Conservation (phyloP, 2,797 vertebrate species). For the Novumbra hubbsi region DNA sequence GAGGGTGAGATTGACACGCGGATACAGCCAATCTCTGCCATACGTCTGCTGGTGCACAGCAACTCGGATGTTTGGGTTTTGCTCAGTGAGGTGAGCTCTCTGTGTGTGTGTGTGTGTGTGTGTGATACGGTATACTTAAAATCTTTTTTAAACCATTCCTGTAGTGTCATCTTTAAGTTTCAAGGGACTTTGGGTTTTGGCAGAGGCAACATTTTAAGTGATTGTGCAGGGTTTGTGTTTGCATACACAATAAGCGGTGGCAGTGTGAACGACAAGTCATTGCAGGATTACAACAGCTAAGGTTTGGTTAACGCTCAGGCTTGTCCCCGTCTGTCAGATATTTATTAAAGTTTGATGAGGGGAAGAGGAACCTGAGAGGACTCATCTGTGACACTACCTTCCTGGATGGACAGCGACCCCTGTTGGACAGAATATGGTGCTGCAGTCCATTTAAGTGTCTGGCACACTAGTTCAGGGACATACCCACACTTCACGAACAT, state of each 20-base stretch:
- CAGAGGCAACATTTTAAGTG: too few relatives aligned
- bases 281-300: background rate
- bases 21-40: conserved; percentile 1
- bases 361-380: background rate
- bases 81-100: conserved; percentile 9
- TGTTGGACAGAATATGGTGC: background rate
- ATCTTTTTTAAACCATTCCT: background rate
- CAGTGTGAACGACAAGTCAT: background rate
- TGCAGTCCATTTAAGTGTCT: too few relatives aligned
- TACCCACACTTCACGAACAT: background rate
- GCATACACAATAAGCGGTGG: background rate
- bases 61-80: conserved; percentile 10
- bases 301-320: conserved; percentile 10
- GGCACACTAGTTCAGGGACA: too few relatives aligned
- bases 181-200: too few relatives aligned
- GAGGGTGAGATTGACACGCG: background rate
- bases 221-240: background rate
- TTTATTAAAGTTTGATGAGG: conserved; percentile 14
- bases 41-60: conserved; percentile 2
- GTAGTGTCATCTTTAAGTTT: too few relatives aligned
- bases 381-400: background rate
- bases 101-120: background rate
- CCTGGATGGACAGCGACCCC: background rate
- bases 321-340: conserved; percentile 9
- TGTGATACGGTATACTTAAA: background rate